Conservation (phyloP, 2,797 vertebrate species). For the Poeciliopsis infans region DNA sequence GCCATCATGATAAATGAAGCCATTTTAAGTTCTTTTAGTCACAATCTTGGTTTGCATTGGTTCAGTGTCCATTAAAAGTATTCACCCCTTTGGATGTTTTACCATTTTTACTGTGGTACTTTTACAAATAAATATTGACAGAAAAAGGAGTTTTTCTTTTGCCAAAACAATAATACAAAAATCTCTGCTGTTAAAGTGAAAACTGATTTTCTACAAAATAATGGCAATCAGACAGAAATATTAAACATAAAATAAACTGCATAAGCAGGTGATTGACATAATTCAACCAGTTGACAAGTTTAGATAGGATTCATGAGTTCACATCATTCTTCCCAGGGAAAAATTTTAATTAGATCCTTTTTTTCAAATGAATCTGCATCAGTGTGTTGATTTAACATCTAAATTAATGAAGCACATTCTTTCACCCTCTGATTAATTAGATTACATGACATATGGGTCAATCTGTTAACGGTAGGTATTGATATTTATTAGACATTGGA, state of each 20-base stretch:
- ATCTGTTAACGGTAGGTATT: background rate
- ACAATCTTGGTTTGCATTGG: background rate
- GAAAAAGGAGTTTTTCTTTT: background rate
- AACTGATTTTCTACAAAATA: no score
- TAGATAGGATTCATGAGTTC: background rate
- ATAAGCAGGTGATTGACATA: no score
- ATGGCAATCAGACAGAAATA: no score
- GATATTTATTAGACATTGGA: conserved; percentile 16
- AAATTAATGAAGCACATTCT: background rate
- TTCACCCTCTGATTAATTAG: background rate
- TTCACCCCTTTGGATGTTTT: no score
- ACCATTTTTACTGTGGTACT: no score
- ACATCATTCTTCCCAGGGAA: background rate
- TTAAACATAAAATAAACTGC: no score
- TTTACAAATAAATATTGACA: background rate
- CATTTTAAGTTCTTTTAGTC: background rate
- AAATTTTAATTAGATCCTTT: background rate
- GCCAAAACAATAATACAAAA: no score
- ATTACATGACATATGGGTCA: background rate
- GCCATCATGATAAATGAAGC: background rate
- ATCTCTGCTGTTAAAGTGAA: no score
- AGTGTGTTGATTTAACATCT: background rate
- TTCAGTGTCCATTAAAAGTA: no score
- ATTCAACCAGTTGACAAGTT: no score
- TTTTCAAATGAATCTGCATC: background rate